Base-by-base conservation (phyloP, 1,140 invertebrate genomes). In the Cotesia typhae region DNA sequence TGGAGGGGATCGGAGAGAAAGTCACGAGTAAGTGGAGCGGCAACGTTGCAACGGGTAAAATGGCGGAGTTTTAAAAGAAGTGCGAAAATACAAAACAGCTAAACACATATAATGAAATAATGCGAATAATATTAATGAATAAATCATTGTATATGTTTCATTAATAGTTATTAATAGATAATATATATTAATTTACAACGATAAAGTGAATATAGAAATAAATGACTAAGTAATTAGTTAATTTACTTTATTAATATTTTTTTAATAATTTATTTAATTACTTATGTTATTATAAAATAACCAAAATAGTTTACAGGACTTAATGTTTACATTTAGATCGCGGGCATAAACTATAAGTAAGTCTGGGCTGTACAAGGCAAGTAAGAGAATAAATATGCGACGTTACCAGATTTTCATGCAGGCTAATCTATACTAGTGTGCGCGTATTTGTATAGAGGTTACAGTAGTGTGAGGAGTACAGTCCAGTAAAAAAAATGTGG, bases 201-300 rank as follows among this genome's bases (percentile, higher is more conserved):
- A 28, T 28, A 41, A 41, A 41, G 9, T 41, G 38, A 41, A 41
- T 41, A 9, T 7, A 41, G 5, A 41, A 41, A 41, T 41, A 0
- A 41, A 41, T 41, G 38, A 41, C 38, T 41, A 28, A 28, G 28
- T 9, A 41, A 41, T 41, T 64, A n/a, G 64, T 41, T n/a, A 64
- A 17, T 51, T 64, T 10, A 53, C 6, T 35, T 53, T 60, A 65
- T 37, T 65, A 12, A 38, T 36, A 72, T 35, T 63, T 66, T 66
- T 72, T 65, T 10, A 72, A 66, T 41, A 66, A 55, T 72, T 72
- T 72, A n/a, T 47, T 51, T 17, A 72, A 28, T 28, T 28, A 28
- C 2, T 28, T 28, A 28, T 28, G n/a, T 28, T 28, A 28, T 28
- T 28, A 35, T 69, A 69, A 35, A 52, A 55, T 12, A 57, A 53